These are phyloP conservation scores for Thymallus thymallus DNA, from an alignment of 2,113 vertebrate genomes.

Conservation along the genomic window DNA sequence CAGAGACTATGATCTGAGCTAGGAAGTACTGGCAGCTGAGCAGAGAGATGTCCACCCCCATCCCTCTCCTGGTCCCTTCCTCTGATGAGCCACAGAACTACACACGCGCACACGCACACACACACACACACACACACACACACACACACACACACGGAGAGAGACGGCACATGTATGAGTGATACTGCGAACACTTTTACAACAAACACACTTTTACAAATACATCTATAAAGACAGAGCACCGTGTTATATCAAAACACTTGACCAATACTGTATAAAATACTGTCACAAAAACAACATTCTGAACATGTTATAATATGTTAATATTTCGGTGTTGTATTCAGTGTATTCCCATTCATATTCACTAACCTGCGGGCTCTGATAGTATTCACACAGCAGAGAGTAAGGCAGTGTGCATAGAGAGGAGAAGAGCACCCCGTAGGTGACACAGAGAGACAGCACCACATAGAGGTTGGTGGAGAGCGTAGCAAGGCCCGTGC, in stretches of 20 bases:
- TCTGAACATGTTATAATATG: no score
- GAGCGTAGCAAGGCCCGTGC: constrained; percentile 90
- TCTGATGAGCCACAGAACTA: constrained; percentile 86
- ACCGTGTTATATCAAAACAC: background rate
- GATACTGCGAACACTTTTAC: no score
- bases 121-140: constrained; percentile 18
- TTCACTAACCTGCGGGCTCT: constrained; percentile 87
- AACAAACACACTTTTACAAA: background rate
- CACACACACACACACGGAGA: constrained; percentile 14
- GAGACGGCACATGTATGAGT: background rate
- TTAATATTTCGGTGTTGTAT: no score
- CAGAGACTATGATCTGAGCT: constrained; percentile 92
- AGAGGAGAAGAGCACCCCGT: constrained; percentile 92
- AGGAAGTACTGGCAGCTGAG: constrained; percentile 98
- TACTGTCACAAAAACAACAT: no score
- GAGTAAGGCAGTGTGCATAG: constrained; percentile 98
- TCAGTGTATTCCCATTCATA: background rate
- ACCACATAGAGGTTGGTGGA: constrained; percentile 92
- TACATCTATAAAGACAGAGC: background rate
- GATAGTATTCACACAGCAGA: constrained; percentile 97
- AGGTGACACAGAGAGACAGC: constrained; percentile 89
- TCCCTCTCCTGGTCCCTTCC: constrained; percentile 85
- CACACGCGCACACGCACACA: constrained; percentile 16
- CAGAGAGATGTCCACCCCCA: constrained; percentile 95
- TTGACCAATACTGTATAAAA: no score